phyloP scores from a whole-genome alignment of 1,140 invertebrate genomes.

The Notospermus geniculatus region DNA sequence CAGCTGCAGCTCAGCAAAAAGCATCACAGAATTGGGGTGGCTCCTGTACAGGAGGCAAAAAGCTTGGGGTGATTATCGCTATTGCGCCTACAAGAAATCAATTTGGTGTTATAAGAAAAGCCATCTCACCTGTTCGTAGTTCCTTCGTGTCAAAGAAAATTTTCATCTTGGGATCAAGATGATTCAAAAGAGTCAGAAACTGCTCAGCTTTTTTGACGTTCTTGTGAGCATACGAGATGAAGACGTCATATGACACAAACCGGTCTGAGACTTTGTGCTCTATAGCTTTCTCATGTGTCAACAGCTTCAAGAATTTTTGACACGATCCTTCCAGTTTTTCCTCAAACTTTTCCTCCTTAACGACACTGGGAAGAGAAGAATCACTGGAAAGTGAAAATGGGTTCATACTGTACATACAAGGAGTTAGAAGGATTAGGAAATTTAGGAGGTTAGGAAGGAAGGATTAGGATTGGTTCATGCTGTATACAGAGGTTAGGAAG shows the following conservation, averaged over 20 bases:
- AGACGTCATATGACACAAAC: constrained; percentile 41
- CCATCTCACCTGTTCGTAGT: constrained; percentile 40
- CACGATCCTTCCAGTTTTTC: not conserved
- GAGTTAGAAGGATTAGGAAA: not conserved
- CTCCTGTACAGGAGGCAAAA: too few relatives aligned
- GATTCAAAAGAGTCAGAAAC: constrained; percentile 28
- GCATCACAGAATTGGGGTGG: too few relatives aligned
- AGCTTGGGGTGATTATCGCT: too few relatives aligned
- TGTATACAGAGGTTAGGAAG: too few relatives aligned
- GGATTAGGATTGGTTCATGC: too few relatives aligned
- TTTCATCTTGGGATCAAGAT: constrained; percentile 30
- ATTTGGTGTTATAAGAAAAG: constrained; percentile 10
- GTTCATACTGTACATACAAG: not conserved
- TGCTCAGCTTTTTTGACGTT: constrained; percentile 29
- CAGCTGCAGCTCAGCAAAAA: too few relatives aligned
- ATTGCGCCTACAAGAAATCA: too few relatives aligned
- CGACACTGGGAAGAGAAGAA: not conserved
- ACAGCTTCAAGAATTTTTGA: not conserved
- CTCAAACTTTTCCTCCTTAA: not conserved
- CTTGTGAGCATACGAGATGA: constrained; percentile 50
- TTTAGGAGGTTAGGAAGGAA: too few relatives aligned
- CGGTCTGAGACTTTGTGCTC: not conserved
- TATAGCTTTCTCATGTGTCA: not conserved
- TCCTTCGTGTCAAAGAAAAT: constrained; percentile 49
- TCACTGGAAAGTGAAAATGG: not conserved